Percentiles rank a stretch among this genome's conserved stretches.
These are phyloP conservation scores for Tupaia chinensis DNA, from an alignment of 2,113 vertebrate species.

Conservation along the genomic window DNA sequence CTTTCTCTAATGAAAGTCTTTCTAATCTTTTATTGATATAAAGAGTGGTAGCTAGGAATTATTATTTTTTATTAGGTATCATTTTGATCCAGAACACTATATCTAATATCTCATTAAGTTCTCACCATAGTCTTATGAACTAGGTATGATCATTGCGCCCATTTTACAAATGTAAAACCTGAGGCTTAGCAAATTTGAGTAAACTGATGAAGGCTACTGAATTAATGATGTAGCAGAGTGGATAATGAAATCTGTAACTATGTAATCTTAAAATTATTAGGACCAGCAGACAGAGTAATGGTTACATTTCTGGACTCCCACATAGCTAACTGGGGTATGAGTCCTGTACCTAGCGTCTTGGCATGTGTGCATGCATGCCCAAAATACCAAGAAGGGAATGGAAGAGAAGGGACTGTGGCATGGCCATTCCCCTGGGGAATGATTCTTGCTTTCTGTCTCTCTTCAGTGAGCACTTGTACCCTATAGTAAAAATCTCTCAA, in stretches of 20 bases:
- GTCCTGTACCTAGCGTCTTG: too few species aligned
- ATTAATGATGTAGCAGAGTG: neutral
- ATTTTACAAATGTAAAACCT: neutral
- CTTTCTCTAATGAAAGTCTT: neutral
- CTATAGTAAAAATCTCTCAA: too few species aligned
- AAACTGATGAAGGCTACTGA: neutral
- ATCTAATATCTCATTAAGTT: neutral
- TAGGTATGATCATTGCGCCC: neutral
- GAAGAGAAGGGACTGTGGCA: too few species aligned
- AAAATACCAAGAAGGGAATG: too few species aligned
- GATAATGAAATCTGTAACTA: neutral
- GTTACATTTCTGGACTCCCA: too few species aligned
- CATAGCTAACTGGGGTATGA: too few species aligned
- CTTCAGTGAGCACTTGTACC: too few species aligned
- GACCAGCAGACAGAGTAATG: too few species aligned
- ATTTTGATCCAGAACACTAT: neutral
- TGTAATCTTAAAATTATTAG: neutral
- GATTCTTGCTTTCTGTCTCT: too few species aligned
- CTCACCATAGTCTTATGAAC: neutral
- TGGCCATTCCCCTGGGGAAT: too few species aligned
- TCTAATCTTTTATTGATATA: neutral
- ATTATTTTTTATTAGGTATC: neutral
- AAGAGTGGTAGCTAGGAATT: neutral
- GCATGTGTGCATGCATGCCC: too few species aligned
- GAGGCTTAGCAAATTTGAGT: neutral